Base-by-base conservation (phyloP, 2,888 invertebrate species). In the Phorcus lineatus region DNA sequence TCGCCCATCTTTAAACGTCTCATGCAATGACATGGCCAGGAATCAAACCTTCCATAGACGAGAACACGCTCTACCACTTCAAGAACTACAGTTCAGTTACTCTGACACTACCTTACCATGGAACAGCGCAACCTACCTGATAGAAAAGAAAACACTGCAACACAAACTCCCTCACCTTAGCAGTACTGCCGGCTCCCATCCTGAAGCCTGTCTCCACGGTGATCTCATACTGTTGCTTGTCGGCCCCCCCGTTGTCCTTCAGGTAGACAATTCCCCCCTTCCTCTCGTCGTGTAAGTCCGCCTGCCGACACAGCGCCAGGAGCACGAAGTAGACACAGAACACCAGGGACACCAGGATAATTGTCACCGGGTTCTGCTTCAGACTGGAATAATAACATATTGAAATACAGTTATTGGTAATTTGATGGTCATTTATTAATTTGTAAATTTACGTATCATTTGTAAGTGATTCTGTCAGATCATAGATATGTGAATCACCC, bases 141-240 rank as follows among this genome's bases (percentile, higher is more conserved):
- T n/a, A n/a, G n/a, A n/a, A n/a, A n/a, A n/a, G n/a, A n/a, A n/a
- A n/a, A n/a, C n/a, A n/a, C n/a, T n/a, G n/a, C n/a, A n/a, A n/a
- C n/a, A n/a, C n/a, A n/a, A n/a, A n/a, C n/a, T n/a, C n/a, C n/a
- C n/a, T 36, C 7, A 93, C 93, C 87, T 92, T 92, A 4, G 93
- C 92, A 47, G 93, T 91, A 13, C 93, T 93, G 28, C 93, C 93
- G 19, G 93, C 91, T 19, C 90, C 90, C 79, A 86, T 86, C 54
- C 90, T 85, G 83, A 90, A 90, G 17, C 93, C 93, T 1, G 93
- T 93, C 85, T 92, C 91, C 70, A 93, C 82, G 55, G 90, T 90
- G 57, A 93, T 86, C 78, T 91, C 88, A 84, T 93, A 93, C 28
- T 90, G 88, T 84, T 93, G 92, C 74, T 87, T 85, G 85, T 92